Evolutionary conservation across 2,797 vertebrate species (phyloP), one percentile per base, ranked within the genome.

Genomic region (Anguilla obscura): DNA sequence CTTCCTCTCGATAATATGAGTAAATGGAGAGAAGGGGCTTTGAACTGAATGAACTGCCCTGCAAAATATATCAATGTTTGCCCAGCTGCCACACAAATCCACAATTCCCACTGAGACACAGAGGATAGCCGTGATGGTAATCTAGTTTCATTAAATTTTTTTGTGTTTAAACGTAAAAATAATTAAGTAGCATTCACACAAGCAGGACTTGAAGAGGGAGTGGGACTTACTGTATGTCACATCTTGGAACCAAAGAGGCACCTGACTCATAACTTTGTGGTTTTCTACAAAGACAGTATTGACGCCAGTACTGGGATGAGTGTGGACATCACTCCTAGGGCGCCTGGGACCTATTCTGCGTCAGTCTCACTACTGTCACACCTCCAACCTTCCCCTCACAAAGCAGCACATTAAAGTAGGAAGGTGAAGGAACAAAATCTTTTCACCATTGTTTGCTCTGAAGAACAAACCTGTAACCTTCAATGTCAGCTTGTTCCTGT

Each of bases 21-120:
- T 85, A 85, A 79, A 88, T 87, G 54, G 76, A 7, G 36, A 85
- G 84, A 88, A 87, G 87, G 56, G 71, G 87, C 92, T 93, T 91
- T 92, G 91, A 94, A 93, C 89, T 90, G 76, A 89, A 91, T 89
- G 93, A 93, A 90, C 88, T 89, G 88, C 89, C 90, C 90, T 92
- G 89, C 91, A 89, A 91, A 93, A 90, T 45, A 89, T 88, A 91
- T 92, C 91, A 91, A 90, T 93, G 87, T 87, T 48, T 83, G 86
- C 80, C 86, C 88, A 90, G 87, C 30, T 80, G 45, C 85, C 56
- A 60, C 52, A 84, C 86, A 86, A 79, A 90, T 85, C 88, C 76
- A 85, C 60, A 86, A 45, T 86, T 87, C 89, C 69, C 52, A 36
- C 1, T 4, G 60, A 86, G 24, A 60, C 87, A 66, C n/a, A 87